These are phyloP conservation scores for Leiothrix lutea DNA, from an alignment of 2,113 vertebrate species.

Conservation along the genomic window DNA sequence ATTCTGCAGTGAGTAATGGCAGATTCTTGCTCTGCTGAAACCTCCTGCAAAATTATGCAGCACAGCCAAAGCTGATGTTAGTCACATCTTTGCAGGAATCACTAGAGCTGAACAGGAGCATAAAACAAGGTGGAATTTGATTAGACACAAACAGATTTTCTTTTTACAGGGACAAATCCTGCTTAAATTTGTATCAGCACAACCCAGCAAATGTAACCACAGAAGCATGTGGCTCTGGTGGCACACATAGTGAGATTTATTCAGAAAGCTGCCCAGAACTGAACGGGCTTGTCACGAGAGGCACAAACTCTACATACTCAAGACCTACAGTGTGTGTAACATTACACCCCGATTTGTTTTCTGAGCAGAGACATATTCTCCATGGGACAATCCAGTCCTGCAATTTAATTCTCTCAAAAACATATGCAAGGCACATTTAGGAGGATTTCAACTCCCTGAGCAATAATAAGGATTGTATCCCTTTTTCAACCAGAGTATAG, in stretches of 20 bases:
- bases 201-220: not conserved
- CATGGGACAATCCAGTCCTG: not conserved
- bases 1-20: not conserved
- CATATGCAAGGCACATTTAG: conserved; percentile 9
- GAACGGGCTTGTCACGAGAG: not conserved
- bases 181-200: not conserved
- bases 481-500: not conserved
- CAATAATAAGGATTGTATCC: not conserved
- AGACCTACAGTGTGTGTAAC: not conserved
- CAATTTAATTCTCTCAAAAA: not conserved
- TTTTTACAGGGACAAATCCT: not conserved
- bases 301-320: not conserved
- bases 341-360: not conserved
- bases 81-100: not conserved
- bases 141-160: not conserved
- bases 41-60: not conserved
- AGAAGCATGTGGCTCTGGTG: not conserved
- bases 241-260: not conserved
- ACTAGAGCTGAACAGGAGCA: not conserved
- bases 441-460: not conserved
- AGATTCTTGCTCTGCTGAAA: not conserved
- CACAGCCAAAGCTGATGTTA: not conserved
- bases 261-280: not conserved
- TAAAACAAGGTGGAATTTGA: not conserved
- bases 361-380: not conserved